These are phyloP conservation scores for Dasysyrphus albostriatus DNA, from an alignment of 2,888 invertebrate species.

Conservation along the genomic window DNA sequence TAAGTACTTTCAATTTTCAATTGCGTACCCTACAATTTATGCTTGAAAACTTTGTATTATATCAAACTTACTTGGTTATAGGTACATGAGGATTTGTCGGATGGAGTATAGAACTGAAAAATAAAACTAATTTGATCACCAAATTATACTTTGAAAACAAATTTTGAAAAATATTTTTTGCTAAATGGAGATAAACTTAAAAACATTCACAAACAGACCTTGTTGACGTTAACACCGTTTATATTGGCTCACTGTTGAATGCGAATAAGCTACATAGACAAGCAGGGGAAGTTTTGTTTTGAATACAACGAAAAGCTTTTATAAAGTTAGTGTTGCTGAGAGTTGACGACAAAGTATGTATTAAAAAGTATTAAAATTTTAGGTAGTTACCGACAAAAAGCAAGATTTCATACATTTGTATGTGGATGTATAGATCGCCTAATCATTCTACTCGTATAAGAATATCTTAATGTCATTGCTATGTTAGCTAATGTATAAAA, in stretches of 20 bases:
- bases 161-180: constrained; percentile 3
- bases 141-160: constrained; percentile 7
- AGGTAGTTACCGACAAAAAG: too few species aligned
- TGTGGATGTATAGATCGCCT: too few species aligned
- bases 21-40: constrained; percentile 54
- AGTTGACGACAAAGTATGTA: background rate
- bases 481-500: too few species aligned
- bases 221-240: constrained; percentile 4
- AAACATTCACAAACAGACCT: constrained; percentile 35
- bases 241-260: constrained; percentile 64
- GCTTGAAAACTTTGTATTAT: constrained; percentile 29
- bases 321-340: constrained; percentile 52
- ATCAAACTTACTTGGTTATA: constrained; percentile 36
- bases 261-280: constrained; percentile 62
- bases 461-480: too few species aligned
- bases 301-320: constrained; percentile 42
- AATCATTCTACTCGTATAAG: too few species aligned
- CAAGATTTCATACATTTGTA: too few species aligned
- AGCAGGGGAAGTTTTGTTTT: constrained; percentile 51
- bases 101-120: background rate
- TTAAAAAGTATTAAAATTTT: background rate
- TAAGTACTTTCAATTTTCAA: constrained; percentile 12
- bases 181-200: constrained; percentile 33
- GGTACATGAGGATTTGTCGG: background rate
- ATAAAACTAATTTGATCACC: background rate